phyloP scores from a whole-genome alignment of 2,113 vertebrate species.

The Pitta sordida region DNA sequence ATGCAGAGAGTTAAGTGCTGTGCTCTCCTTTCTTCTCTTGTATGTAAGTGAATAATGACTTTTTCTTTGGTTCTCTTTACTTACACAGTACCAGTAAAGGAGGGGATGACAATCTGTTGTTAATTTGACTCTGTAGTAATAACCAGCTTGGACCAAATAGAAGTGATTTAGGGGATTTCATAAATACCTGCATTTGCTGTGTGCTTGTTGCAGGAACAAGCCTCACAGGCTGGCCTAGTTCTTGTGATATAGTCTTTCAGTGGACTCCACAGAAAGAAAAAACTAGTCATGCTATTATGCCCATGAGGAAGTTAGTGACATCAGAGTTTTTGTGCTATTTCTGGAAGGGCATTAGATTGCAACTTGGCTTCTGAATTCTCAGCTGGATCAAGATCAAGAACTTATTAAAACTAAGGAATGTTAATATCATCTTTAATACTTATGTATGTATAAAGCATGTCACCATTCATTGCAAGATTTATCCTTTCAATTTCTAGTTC shows the following conservation, averaged over 20 bases:
- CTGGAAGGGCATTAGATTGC: background rate
- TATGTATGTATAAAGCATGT: constrained; percentile 45
- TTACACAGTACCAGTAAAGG: background rate
- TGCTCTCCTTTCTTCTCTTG: background rate
- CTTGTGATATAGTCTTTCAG: background rate
- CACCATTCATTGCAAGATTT: constrained; percentile 65
- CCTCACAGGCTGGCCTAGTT: background rate
- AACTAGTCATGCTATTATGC: background rate
- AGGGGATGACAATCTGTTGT: background rate
- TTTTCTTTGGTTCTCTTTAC: background rate
- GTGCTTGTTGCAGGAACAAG: background rate
- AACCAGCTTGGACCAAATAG: accelerated
- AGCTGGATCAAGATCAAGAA: constrained; percentile 2
- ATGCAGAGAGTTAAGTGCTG: background rate
- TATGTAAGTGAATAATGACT: background rate
- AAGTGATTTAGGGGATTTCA: background rate
- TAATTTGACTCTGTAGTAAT: background rate
- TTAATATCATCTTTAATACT: constrained; percentile 41
- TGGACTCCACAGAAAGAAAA: background rate
- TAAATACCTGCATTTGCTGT: background rate
- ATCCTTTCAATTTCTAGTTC: constrained; percentile 68
- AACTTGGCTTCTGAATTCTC: constrained; percentile 12
- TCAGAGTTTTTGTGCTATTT: constrained; percentile 5
- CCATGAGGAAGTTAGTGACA: background rate
- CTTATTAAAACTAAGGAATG: constrained; percentile 41